phyloP scores from a whole-genome alignment of 2,888 invertebrate genomes.

The Chymomyza amoena region DNA sequence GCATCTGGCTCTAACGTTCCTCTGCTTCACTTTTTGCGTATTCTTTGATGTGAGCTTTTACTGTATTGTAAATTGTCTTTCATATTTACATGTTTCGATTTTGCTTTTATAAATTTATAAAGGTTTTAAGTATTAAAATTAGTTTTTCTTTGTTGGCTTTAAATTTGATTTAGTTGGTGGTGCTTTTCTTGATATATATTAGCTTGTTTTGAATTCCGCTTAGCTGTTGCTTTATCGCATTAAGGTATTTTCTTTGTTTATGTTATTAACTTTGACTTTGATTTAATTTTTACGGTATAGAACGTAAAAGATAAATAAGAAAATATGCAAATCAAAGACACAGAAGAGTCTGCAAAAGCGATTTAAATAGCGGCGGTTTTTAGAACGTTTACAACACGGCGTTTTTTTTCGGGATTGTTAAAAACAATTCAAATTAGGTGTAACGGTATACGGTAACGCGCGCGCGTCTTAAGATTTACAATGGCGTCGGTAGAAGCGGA shows the following conservation, averaged over 20 bases:
- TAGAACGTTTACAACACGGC: background rate
- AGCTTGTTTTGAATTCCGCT: conserved; percentile 14
- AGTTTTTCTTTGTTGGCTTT: background rate
- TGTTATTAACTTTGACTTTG: background rate
- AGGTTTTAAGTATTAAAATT: background rate
- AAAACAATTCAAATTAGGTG: conserved; percentile 11
- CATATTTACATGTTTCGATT: background rate
- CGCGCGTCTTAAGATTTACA: conserved; percentile 26
- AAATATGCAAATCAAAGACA: conserved; percentile 14
- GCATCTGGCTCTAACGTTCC: too few species aligned
- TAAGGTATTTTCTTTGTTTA: background rate
- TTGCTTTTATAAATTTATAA: background rate
- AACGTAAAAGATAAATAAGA: background rate
- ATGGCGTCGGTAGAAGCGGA: conserved; percentile 36
- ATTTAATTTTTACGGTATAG: background rate
- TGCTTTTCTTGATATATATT: conserved; percentile 23
- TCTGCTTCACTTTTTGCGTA: background rate
- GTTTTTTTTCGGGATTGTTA: conserved; percentile 2
- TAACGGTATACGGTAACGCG: conserved; percentile 6
- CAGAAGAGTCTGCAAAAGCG: conserved; percentile 18
- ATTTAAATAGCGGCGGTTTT: conserved; percentile 1
- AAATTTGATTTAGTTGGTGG: conserved; percentile 9
- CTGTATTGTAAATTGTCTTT: background rate
- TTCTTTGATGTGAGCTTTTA: background rate
- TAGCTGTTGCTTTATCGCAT: conserved; percentile 18